Conservation (phyloP, 2,797 vertebrate genomes). For the Pseudochaenichthys georgianus region DNA sequence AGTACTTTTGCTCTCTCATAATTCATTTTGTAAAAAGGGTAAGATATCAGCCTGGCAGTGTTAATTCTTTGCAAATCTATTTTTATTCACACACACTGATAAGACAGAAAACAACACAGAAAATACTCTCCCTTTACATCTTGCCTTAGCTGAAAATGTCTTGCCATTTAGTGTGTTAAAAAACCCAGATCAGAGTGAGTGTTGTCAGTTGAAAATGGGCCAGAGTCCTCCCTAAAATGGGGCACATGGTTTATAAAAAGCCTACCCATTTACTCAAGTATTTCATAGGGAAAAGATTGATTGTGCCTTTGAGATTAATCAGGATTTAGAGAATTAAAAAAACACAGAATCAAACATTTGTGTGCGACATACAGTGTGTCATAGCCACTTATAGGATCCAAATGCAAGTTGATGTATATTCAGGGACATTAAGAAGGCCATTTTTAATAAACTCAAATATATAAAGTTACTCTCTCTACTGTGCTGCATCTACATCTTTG, state of each 20-base stretch:
- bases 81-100: background rate
- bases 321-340: background rate
- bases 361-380: background rate
- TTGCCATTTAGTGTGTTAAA: conserved; percentile 57
- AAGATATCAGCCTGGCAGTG: conserved; percentile 2
- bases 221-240: conserved; percentile 81
- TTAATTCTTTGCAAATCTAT: background rate
- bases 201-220: conserved; percentile 80
- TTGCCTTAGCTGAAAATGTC: conserved; percentile 30
- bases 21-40: conserved; percentile 28
- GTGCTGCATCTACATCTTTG: background rate
- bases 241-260: conserved; percentile 83
- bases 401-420: background rate
- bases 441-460: background rate
- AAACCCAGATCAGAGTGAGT: conserved; percentile 47
- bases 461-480: background rate
- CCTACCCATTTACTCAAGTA: conserved; percentile 57
- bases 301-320: conserved; percentile 60
- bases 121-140: background rate
- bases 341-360: background rate
- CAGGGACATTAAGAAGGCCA: background rate
- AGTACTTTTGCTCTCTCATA: conserved; percentile 21
- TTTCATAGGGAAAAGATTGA: conserved; percentile 62
- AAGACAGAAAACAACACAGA: background rate
- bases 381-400: conserved; percentile 12